These are phyloP conservation scores for Heliconius hewitsoni DNA, from an alignment of 1,140 invertebrate species.

Conservation along the genomic window DNA sequence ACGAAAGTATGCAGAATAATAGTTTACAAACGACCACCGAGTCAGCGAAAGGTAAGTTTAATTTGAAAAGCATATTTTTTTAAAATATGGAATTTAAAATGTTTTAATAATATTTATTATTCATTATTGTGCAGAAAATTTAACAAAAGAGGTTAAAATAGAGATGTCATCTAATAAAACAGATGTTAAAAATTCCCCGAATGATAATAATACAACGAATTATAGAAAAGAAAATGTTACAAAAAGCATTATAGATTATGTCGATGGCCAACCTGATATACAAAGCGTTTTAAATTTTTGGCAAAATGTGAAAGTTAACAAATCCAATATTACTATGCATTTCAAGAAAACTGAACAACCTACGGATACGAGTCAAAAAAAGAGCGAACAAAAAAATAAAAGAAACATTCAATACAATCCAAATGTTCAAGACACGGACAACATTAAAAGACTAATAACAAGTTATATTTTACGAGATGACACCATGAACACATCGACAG, in stretches of 20 bases:
- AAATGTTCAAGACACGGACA: constrained; percentile 6
- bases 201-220: background rate
- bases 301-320: constrained; percentile 31
- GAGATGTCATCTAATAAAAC: background rate
- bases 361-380: background rate
- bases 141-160: background rate
- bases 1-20: background rate
- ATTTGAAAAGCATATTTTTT: background rate
- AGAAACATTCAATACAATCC: constrained; percentile 15
- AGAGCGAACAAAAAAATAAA: constrained; percentile 19
- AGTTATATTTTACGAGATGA: constrained; percentile 13
- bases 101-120: background rate
- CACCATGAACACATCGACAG: background rate
- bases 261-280: constrained; percentile 39
- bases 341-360: background rate
- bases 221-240: constrained; percentile 17
- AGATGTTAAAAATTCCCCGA: background rate
- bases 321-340: background rate
- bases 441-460: constrained; percentile 20
- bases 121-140: background rate
- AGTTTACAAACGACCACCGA: background rate
- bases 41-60: background rate
- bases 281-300: constrained; percentile 46
- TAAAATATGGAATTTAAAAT: background rate
- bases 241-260: constrained; percentile 34